These are phyloP conservation scores for Drusus annulatus DNA, from an alignment of 1,140 invertebrate genomes.

Conservation along the genomic window DNA sequence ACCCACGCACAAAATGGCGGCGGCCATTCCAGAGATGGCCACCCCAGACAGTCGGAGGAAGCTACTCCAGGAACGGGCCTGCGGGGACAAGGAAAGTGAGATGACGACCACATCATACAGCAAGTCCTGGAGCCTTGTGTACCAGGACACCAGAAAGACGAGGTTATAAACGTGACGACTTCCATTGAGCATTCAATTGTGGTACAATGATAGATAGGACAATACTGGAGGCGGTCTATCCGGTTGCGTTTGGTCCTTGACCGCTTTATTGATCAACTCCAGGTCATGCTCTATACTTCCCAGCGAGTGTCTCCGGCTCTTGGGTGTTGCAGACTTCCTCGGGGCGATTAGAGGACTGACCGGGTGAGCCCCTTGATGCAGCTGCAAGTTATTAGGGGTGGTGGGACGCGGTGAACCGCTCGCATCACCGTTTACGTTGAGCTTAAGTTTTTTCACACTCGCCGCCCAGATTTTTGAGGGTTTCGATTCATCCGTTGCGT, in stretches of 20 bases:
- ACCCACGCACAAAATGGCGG: too few relatives aligned
- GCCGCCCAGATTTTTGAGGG: too few relatives aligned
- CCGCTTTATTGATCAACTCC: slow-evolving; percentile 17
- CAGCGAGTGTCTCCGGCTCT: background rate
- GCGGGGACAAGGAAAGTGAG: too few relatives aligned
- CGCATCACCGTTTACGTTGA: background rate
- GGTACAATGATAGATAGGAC: background rate
- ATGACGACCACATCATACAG: too few relatives aligned
- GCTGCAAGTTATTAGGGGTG: background rate
- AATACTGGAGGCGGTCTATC: slow-evolving; percentile 1
- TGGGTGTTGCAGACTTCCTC: background rate
- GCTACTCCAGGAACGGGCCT: too few relatives aligned
- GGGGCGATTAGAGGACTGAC: background rate
- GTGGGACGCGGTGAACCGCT: background rate
- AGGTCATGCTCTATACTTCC: slow-evolving; percentile 16
- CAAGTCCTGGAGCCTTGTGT: too few relatives aligned
- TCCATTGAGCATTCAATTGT: background rate
- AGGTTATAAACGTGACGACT: too few relatives aligned
- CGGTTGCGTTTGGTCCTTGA: background rate
- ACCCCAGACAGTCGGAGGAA: too few relatives aligned
- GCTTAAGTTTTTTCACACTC: background rate
- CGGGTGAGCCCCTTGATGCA: background rate
- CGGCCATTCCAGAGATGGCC: too few relatives aligned
- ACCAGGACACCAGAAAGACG: too few relatives aligned
- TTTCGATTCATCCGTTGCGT: too few relatives aligned